A percentile compares a stretch with the other conserved stretches of the same genome.
phyloP scores from a whole-genome alignment of 2,888 invertebrate species.

The Adineta ricciae region DNA sequence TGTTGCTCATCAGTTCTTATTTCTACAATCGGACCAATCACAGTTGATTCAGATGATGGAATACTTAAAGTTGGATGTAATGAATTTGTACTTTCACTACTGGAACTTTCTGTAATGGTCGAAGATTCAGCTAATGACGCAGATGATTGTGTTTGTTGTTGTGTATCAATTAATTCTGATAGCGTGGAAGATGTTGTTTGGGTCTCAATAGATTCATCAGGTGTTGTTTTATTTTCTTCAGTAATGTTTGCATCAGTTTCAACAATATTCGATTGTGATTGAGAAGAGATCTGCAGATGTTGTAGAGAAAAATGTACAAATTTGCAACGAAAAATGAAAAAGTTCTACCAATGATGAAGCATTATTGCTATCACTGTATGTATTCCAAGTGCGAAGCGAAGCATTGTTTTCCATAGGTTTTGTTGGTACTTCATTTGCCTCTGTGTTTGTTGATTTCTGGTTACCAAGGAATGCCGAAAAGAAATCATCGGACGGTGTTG shows the following conservation, averaged over 20 bases:
- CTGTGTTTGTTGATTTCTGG: not conserved
- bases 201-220: not conserved
- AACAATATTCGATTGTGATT: not conserved
- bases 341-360: not conserved
- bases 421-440: not conserved
- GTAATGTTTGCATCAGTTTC: not conserved
- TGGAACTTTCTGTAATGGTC: not conserved
- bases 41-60: not conserved
- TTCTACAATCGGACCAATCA: not conserved
- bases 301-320: not conserved
- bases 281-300: not conserved
- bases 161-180: not conserved
- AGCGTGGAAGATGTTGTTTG: not conserved
- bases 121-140: not conserved
- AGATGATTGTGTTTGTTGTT: not conserved
- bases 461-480: not conserved
- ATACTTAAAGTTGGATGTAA: not conserved
- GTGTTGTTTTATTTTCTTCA: not conserved
- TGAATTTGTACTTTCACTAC: not conserved
- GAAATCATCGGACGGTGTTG: not conserved
- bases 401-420: not conserved
- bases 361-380: not conserved
- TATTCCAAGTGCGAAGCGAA: not conserved
- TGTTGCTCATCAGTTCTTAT: not conserved
- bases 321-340: too few relatives aligned